These are phyloP conservation scores for Bufo gargarizans DNA, from an alignment of 2,113 vertebrate genomes.

Conservation along the genomic window DNA sequence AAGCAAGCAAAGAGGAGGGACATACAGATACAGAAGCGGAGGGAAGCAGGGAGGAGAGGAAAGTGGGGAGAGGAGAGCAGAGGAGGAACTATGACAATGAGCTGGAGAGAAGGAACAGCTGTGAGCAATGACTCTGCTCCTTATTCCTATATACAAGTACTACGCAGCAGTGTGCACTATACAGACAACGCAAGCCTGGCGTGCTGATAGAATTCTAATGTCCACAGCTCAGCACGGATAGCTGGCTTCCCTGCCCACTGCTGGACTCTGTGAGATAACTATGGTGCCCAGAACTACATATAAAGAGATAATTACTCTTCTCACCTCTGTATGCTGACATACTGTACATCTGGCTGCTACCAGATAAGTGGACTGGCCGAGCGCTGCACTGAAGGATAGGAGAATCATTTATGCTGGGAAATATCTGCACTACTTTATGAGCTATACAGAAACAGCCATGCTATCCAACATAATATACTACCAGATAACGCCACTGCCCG, in stretches of 20 bases:
- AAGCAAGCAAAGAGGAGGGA: constrained; percentile 24
- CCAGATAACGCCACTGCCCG: not conserved
- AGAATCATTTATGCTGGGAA: not conserved
- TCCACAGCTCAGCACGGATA: constrained; percentile 2
- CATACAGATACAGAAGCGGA: constrained; percentile 31
- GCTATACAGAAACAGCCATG: not conserved
- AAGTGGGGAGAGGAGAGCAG: constrained; percentile 27
- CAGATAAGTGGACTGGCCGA: not conserved
- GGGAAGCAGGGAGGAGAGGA: constrained; percentile 33
- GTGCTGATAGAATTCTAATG: not conserved
- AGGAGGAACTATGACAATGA: constrained; percentile 48
- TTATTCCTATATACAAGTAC: constrained; percentile 30
- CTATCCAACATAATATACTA: not conserved
- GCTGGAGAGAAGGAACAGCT: constrained; percentile 47
- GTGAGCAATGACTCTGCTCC: constrained; percentile 47
- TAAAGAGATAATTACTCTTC: constrained; percentile 20
- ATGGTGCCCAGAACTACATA: constrained; percentile 33
- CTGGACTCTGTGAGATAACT: constrained; percentile 27
- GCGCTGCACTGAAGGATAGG: not conserved
- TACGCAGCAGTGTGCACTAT: constrained; percentile 27
- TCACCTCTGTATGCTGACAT: constrained; percentile 40
- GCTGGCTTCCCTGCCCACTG: constrained; percentile 8
- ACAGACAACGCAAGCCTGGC: constrained; percentile 11
- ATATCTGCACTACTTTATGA: not conserved
- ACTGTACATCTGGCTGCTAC: constrained; percentile 23